These are phyloP conservation scores for Hecatera dysodea DNA, from an alignment of 2,888 invertebrate species.

Conservation along the genomic window DNA sequence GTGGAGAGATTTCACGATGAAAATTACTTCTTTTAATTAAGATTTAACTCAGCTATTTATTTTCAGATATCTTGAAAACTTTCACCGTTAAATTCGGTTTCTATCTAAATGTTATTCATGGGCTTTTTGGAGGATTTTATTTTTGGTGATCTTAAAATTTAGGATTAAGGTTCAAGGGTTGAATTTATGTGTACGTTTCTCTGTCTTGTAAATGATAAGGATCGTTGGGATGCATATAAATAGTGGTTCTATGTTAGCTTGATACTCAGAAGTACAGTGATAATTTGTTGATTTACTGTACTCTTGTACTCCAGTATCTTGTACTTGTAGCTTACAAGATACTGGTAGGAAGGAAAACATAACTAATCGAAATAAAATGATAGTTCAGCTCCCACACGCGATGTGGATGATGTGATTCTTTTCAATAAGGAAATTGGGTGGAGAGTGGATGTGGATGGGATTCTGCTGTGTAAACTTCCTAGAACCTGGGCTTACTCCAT, in stretches of 20 bases:
- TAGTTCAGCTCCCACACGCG: neutral
- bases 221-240: conserved; percentile 6
- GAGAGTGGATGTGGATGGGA: too few relatives aligned
- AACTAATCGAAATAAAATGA: neutral
- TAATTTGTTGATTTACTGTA: conserved; percentile 26
- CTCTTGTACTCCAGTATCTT: too few relatives aligned
- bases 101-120: conserved; percentile 36
- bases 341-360: neutral
- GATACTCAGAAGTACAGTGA: conserved; percentile 7
- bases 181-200: neutral
- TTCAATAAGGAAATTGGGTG: too few relatives aligned
- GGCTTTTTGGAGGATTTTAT: neutral
- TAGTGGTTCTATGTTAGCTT: conserved; percentile 11
- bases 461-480: too few relatives aligned
- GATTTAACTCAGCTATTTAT: conserved; percentile 44
- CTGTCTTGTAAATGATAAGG: neutral
- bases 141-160: neutral
- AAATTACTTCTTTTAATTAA: conserved; percentile 62
- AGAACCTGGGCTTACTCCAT: too few relatives aligned
- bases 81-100: conserved; percentile 35
- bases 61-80: conserved; percentile 47
- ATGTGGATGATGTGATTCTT: too few relatives aligned
- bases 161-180: neutral
- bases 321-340: neutral
- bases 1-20: conserved; percentile 44